phyloP scores from a whole-genome alignment of 1,140 invertebrate genomes.

The Zophobas atratus region DNA sequence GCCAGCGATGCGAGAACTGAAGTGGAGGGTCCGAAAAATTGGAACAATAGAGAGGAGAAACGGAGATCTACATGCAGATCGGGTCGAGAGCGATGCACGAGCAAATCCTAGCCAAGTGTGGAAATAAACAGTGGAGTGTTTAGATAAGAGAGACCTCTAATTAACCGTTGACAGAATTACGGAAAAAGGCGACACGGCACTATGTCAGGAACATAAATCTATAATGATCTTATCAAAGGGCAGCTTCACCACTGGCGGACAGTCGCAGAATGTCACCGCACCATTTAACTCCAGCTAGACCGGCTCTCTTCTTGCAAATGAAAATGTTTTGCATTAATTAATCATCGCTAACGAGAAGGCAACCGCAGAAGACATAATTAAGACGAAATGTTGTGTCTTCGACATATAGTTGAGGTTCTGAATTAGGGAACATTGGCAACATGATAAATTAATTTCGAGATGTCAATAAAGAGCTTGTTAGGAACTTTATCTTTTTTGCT shows the following conservation, averaged over 20 bases:
- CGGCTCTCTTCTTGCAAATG: no score
- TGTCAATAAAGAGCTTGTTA: no score
- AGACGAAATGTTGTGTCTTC: no score
- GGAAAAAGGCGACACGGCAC: conserved; percentile 56
- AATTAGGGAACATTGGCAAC: no score
- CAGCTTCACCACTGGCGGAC: conserved; percentile 55
- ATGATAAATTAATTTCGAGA: no score
- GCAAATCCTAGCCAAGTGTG: conserved; percentile 47
- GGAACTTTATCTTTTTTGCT: no score
- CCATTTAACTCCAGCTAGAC: no score
- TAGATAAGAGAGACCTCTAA: conserved; percentile 58
- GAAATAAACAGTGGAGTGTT: conserved; percentile 53
- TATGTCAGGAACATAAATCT: conserved; percentile 56
- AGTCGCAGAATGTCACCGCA: not conserved
- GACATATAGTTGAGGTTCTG: no score
- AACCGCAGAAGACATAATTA: no score
- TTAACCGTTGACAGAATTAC: conserved; percentile 63
- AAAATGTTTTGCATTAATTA: no score
- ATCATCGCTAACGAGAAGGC: no score
- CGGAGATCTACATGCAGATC: conserved; percentile 35
- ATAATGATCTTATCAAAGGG: conserved; percentile 55
- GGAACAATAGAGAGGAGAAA: no score
- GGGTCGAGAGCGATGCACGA: conserved; percentile 39
- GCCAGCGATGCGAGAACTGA: not conserved
- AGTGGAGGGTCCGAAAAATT: not conserved